These are phyloP conservation scores for Acrocephalus scirpaceus DNA, from an alignment of 2,797 vertebrate genomes.

Conservation along the genomic window DNA sequence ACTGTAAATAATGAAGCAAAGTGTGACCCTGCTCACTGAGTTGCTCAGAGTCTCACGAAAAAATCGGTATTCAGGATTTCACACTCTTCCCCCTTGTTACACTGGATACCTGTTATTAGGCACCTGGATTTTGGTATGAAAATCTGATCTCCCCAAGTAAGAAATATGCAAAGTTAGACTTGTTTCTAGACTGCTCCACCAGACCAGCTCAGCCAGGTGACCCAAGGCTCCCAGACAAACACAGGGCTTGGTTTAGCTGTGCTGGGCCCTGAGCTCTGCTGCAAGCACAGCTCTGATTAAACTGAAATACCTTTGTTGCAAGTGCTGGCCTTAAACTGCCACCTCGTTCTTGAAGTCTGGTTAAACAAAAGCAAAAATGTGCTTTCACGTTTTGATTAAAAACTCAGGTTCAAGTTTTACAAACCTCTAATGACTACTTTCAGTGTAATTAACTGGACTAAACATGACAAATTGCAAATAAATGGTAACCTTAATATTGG, in stretches of 20 bases:
- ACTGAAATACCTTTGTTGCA: background rate
- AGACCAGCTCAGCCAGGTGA: fast-evolving
- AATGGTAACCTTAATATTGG: background rate
- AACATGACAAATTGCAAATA: background rate
- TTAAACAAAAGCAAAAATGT: background rate
- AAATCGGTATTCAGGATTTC: background rate
- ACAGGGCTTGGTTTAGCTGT: background rate
- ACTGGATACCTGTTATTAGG: background rate
- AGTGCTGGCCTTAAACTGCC: background rate
- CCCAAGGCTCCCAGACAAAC: background rate
- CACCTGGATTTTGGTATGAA: background rate
- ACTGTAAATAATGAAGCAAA: background rate
- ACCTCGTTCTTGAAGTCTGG: background rate
- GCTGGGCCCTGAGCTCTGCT: background rate
- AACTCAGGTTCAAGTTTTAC: background rate
- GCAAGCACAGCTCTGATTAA: background rate
- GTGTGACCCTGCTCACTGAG: background rate
- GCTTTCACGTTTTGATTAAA: background rate
- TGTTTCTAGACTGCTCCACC: background rate
- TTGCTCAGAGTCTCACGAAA: background rate
- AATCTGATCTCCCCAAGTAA: background rate
- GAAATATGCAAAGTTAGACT: background rate
- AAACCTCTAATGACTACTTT: background rate
- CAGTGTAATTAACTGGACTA: background rate
- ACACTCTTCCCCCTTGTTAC: background rate